Evolutionary conservation across 2,797 vertebrate genomes (phyloP).

Genomic region (Cyprinella venusta): DNA sequence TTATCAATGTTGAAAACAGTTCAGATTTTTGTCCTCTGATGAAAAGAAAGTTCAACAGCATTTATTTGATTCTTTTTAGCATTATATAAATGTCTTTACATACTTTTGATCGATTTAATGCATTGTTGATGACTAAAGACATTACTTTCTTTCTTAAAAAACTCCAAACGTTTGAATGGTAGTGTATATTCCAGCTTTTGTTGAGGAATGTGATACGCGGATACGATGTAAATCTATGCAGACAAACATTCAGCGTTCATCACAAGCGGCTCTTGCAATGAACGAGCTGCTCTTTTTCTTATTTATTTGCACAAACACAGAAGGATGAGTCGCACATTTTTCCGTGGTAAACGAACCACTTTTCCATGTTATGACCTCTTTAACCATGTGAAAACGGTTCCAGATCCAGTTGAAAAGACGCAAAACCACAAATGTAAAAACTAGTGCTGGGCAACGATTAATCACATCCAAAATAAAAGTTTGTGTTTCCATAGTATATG

Average conservation of each 20-base stretch:
- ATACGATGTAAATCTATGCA: neutral
- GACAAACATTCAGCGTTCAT: slow-evolving; percentile 23
- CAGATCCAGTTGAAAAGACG: neutral
- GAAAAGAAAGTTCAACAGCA: too few species aligned
- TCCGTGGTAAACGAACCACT: neutral
- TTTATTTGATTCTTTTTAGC: too few species aligned
- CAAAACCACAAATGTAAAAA: slow-evolving; percentile 1
- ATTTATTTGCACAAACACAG: slow-evolving; percentile 5
- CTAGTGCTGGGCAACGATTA: too few species aligned
- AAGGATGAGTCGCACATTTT: neutral
- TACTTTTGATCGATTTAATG: too few species aligned
- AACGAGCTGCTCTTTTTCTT: neutral
- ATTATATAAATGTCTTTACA: too few species aligned
- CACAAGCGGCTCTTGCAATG: neutral
- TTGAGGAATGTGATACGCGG: neutral
- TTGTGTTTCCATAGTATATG: too few species aligned
- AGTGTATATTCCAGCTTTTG: neutral
- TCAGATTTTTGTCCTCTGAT: too few species aligned
- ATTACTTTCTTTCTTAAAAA: too few species aligned
- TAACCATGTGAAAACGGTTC: neutral
- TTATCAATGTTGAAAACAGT: too few species aligned
- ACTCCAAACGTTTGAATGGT: neutral
- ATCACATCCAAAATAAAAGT: too few species aligned
- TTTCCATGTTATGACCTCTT: neutral
- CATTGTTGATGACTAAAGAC: too few species aligned